Conservation (phyloP, 2,113 vertebrate genomes). For the Chaetodon auriga region DNA sequence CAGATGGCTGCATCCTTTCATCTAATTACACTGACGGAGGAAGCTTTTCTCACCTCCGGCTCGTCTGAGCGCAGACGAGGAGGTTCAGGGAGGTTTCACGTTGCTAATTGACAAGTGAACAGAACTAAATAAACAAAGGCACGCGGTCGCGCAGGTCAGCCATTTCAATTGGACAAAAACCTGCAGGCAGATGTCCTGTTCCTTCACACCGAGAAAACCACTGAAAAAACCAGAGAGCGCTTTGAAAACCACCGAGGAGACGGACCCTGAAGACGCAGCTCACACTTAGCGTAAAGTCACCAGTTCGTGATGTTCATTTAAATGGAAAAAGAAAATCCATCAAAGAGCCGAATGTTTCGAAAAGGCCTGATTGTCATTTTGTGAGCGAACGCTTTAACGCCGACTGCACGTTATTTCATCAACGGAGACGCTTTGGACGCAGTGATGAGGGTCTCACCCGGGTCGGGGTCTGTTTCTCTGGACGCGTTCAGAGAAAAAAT, state of each 20-base stretch:
- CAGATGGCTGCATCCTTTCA: conserved; percentile 75
- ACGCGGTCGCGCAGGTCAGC: conserved; percentile 49
- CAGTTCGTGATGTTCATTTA: conserved; percentile 44
- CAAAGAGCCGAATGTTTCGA: background rate
- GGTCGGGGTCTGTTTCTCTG: background rate
- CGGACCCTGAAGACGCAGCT: conserved; percentile 4
- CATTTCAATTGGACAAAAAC: conserved; percentile 52
- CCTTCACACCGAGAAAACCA: background rate
- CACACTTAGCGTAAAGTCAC: conserved; percentile 22
- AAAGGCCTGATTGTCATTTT: background rate
- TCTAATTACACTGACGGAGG: conserved; percentile 69
- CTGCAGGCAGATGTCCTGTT: conserved; percentile 58
- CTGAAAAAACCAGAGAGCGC: background rate
- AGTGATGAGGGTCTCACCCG: background rate
- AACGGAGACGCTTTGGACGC: background rate
- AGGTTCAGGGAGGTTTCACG: conserved; percentile 60
- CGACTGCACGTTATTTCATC: background rate
- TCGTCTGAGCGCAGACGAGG: conserved; percentile 51
- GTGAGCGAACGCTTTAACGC: no score
- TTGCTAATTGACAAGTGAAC: conserved; percentile 77
- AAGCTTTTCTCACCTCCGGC: conserved; percentile 73
- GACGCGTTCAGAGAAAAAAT: no score
- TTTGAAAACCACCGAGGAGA: background rate
- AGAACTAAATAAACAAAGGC: conserved; percentile 73
- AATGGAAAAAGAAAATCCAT: background rate